Conservation (phyloP, 2,113 vertebrate genomes). For the Trogon surrucura region DNA sequence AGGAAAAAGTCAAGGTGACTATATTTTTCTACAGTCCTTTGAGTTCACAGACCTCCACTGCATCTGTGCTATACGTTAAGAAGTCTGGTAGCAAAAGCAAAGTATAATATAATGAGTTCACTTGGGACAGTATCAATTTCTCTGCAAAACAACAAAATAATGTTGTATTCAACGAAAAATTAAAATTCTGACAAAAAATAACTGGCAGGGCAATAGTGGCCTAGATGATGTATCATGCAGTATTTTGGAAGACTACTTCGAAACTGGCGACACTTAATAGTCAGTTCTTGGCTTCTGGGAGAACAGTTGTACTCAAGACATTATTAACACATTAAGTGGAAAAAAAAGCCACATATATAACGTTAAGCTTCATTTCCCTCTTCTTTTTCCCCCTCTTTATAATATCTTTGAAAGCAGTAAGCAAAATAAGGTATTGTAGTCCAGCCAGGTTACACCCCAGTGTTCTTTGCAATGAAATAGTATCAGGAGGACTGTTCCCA, state of each 20-base stretch:
- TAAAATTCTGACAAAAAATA: not conserved
- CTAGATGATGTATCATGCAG: not conserved
- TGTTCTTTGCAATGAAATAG: not conserved
- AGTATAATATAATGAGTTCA: not conserved
- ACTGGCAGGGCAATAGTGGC: not conserved
- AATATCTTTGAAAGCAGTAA: not conserved
- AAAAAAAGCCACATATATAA: not conserved
- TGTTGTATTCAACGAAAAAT: not conserved
- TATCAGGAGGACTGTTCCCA: not conserved
- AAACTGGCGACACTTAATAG: not conserved
- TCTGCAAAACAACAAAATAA: not conserved
- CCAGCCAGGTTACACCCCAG: not conserved
- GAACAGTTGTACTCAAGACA: not conserved
- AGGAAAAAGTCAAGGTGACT: not conserved
- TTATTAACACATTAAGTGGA: not conserved
- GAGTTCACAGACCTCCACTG: not conserved
- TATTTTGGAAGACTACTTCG: not conserved
- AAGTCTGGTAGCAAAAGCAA: not conserved
- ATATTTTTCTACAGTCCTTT: not conserved
- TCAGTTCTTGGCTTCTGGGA: not conserved
- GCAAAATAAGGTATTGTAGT: not conserved
- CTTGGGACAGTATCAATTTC: not conserved
- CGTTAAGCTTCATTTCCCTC: not conserved
- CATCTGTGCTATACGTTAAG: not conserved
- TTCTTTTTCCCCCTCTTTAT: not conserved